Evolutionary conservation across 2,888 invertebrate species (phyloP), one percentile per base, ranked within the genome.

Genomic region (Merodon equestris): DNA sequence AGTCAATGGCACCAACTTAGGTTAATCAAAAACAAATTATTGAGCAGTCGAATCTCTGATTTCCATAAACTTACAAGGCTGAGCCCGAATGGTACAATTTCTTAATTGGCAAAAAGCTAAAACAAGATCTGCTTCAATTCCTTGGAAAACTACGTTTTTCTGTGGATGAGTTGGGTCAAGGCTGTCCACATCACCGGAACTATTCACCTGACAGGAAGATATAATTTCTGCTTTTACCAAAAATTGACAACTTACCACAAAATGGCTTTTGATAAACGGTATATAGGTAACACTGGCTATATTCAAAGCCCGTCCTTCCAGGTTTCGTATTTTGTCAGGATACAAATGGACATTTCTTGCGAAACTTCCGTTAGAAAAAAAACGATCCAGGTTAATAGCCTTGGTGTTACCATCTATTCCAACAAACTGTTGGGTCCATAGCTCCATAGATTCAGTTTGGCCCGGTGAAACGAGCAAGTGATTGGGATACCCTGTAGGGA

Each of bases 341-440:
- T 86, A 88, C 85, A 87, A 87, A 86, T 87, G 84, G 82, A 82
- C 84, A 72, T 84, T 83, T 63, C 67, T 81, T 61, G 83, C 83
- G 83, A 87, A 87, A 84, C 83, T 86, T 84, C 83, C 83, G 84
- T 86, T 87, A 71, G 84, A 84, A 81, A 84, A 84, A 84, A 84
- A 88, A 75, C 85, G 85, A 85, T 86, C 84, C 83, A 88, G 83
- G 74, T 84, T 84, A 67, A 86, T 68, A 72, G 87, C 86, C 84
- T 87, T 84, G 84, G 85, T 84, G 85, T 87, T 87, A 81, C 85
- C 85, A 74, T 83, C 77, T 77, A 83, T 82, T 63, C 88, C 87
- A 83, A 84, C 84, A 85, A 85, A 88, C 85, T 87, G 87, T 84
- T 88, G 88, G 83, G 88, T 87, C 87, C 88, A 88, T 83, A 88